Evolutionary conservation across 1,140 invertebrate species (phyloP).

Genomic region (Danaus melanippus): DNA sequence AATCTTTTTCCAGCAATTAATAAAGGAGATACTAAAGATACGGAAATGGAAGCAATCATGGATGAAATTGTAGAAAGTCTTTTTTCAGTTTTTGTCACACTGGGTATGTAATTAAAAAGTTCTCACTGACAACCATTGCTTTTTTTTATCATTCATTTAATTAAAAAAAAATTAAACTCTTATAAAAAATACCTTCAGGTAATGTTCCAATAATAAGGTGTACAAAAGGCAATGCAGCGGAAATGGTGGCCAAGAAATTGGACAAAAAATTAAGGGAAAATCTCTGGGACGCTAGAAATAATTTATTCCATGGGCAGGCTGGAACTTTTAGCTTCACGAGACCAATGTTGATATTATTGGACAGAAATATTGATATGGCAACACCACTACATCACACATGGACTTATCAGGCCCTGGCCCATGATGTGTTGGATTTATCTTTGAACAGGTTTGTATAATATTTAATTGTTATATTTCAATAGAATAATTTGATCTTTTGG

Average conservation of each 20-base stretch:
- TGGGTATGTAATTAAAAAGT: slow-evolving; percentile 73
- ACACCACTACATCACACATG: slow-evolving; percentile 99
- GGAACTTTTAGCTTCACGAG: slow-evolving; percentile 91
- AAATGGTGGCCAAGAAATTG: slow-evolving; percentile 97
- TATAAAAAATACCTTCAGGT: slow-evolving; percentile 65
- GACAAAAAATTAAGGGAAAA: slow-evolving; percentile 98
- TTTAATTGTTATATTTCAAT: not conserved
- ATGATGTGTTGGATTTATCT: slow-evolving; percentile 94
- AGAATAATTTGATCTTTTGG: too few relatives aligned
- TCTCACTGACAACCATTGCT: too few relatives aligned
- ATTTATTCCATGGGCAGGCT: slow-evolving; percentile 89
- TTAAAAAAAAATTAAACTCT: too few relatives aligned
- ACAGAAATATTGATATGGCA: slow-evolving; percentile 96
- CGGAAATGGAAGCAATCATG: slow-evolving; percentile 96
- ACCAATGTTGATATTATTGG: slow-evolving; percentile 93
- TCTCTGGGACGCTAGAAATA: slow-evolving; percentile 96
- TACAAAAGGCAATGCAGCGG: slow-evolving; percentile 96
- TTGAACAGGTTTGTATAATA: slow-evolving; percentile 77
- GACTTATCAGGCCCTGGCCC: slow-evolving; percentile 98
- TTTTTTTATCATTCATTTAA: too few relatives aligned
- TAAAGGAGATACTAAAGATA: slow-evolving; percentile 93
- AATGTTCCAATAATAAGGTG: slow-evolving; percentile 96
- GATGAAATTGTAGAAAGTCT: slow-evolving; percentile 96
- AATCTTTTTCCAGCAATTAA: slow-evolving; percentile 85
- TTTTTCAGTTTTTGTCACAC: slow-evolving; percentile 97